Conservation (phyloP, 2,113 vertebrate species). For the Solea solea region DNA sequence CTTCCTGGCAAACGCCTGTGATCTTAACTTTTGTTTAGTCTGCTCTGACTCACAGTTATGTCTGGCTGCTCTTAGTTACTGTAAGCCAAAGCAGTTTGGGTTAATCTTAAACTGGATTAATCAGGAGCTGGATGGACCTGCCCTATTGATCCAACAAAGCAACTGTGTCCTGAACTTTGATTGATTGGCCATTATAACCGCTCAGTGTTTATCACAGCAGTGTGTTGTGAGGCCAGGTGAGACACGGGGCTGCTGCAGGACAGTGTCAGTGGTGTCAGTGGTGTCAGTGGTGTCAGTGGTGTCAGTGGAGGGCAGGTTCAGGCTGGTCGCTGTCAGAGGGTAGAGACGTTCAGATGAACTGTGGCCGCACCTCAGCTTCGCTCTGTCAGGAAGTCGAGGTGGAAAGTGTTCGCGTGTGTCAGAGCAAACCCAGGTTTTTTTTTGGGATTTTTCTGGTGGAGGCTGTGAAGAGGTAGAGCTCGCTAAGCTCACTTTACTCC, state of each 20-base stretch:
- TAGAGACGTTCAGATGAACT: slow-evolving; percentile 8
- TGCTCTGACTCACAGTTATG: slow-evolving; percentile 37
- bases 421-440: slow-evolving; percentile 26
- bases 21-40: slow-evolving; percentile 41
- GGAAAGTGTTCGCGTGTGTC: slow-evolving; percentile 18
- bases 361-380: slow-evolving; percentile 44
- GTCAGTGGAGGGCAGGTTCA: slow-evolving; percentile 12
- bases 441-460: slow-evolving; percentile 6
- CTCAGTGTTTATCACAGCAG: not conserved
- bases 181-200: slow-evolving; percentile 23
- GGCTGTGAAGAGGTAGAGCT: slow-evolving; percentile 23
- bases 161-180: slow-evolving; percentile 45
- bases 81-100: slow-evolving; percentile 6
- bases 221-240: not conserved
- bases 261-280: not conserved
- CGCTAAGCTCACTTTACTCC: slow-evolving; percentile 57
- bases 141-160: slow-evolving; percentile 39
- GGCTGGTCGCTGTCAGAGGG: slow-evolving; percentile 16
- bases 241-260: not conserved
- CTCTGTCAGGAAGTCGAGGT: slow-evolving; percentile 49
- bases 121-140: slow-evolving; percentile 31
- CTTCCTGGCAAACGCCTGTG: slow-evolving; percentile 23
- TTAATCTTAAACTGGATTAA: slow-evolving; percentile 62
- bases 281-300: not conserved
- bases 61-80: slow-evolving; percentile 18